Evolutionary conservation across 2,113 vertebrate species (phyloP).

Genomic region (Orthochromis malagaraziensis): DNA sequence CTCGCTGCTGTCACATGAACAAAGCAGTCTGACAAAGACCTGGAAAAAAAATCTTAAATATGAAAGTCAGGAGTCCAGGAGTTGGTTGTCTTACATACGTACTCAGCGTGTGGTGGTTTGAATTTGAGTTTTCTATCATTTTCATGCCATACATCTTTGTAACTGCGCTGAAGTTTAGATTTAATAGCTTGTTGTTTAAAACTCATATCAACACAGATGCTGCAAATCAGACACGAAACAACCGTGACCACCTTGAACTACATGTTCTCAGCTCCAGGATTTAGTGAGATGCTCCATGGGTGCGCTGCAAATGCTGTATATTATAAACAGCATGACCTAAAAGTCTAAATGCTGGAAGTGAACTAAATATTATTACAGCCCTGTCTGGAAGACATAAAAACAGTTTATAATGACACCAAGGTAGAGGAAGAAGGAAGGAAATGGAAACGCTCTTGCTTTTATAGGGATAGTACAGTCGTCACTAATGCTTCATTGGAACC

Average conservation of each 20-base stretch:
- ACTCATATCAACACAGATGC: neutral
- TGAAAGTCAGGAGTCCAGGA: neutral
- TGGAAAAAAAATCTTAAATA: neutral
- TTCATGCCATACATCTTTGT: neutral
- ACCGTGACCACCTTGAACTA: constrained; percentile 5
- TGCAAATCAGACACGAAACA: constrained; percentile 6
- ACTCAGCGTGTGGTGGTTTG: neutral
- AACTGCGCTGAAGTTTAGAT: neutral
- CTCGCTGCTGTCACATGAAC: neutral
- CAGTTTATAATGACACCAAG: neutral
- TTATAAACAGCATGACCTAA: neutral
- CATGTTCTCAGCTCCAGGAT: neutral
- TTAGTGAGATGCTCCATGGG: neutral
- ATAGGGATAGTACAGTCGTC: neutral
- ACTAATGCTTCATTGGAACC: neutral
- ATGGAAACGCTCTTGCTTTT: neutral
- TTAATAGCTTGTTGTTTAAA: neutral
- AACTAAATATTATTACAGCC: constrained; percentile 3
- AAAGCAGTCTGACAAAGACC: neutral
- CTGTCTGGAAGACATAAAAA: neutral
- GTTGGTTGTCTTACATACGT: neutral
- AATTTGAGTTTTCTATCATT: neutral
- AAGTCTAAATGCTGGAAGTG: neutral
- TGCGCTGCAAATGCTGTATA: neutral
- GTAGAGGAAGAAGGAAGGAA: neutral